Base-by-base conservation (phyloP, 2,888 invertebrate genomes). In the Ligdia adustata region DNA sequence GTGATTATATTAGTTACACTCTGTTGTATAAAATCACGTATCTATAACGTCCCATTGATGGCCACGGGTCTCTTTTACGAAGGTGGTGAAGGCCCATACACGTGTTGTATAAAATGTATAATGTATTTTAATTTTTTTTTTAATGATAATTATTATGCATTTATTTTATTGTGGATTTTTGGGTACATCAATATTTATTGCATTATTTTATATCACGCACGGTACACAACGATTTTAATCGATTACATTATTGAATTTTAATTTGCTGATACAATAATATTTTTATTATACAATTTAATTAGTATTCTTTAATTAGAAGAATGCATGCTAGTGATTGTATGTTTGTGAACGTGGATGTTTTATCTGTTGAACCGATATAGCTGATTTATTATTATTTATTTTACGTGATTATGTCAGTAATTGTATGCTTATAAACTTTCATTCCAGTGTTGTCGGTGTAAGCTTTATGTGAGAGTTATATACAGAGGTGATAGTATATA, bases 391-490 rank as follows among this genome's bases (percentile, higher is more conserved):
- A 57, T 65, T 16, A 4, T 66, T 66, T 68, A 68, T 68, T 67
- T 56, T 65, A 52, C 24, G 69, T 71, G 65, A 68, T 64, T 64
- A 69, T 66, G 66, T 75, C 67, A 69, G 62, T 77, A 74, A 72
- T 79, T 64, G 74, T 78, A 80, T 82, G 79, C 82, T 78, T 80
- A 69, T 68, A 64, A 81, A 77, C 73, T 82, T 79, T 83, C 89
- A 90, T 90, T 90, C 89, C 89, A 90, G 80, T 83, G 78, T 79
- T 75, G 75, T 82, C 74, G 81, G 75, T 76, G 63, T 85, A 82
- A 87, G 85, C 81, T 84, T 85, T 85, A 85, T 78, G 75, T 81
- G 55, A 52, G 82, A 82, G 79, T n/a, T n/a, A n/a, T 69, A 59
- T 77, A 16, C 3, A 16, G 3, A 76, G 70, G 71, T 80, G 66